Evolutionary conservation across 2,797 vertebrate species (phyloP), one percentile per base, ranked within the genome.

Genomic region (Hapalemur alaotrensis): DNA sequence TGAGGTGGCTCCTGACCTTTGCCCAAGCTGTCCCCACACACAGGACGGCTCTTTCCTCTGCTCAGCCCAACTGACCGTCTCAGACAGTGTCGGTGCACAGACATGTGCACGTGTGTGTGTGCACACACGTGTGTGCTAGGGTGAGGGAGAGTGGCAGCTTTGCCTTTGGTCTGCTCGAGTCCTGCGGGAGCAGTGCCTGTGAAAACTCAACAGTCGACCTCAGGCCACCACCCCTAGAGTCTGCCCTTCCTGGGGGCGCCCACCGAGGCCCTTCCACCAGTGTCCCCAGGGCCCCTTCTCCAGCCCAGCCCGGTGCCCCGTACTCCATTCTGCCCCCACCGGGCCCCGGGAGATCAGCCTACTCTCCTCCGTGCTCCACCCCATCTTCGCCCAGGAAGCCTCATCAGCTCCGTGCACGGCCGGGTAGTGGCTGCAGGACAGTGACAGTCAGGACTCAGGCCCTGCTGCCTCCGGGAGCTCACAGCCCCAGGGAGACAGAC

Each of bases 41-140:
- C 1, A 2, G 65, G 38, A 43, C 2, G 11, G 11, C 61, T 35
- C n/a, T 41, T 78, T 67, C 38, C 48, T 67, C 54, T 86, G 52
- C 54, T 86, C 52, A 10, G 30, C 38, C 18, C 48, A 13, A 11
- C 12, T 46, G 52, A 32, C 32, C 15, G 23, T 67, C 35, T 46
- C 22, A 73, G 35, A n/a, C 46, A 41, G 41, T 18, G 10, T n/a
- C 7, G 4, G 61, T 20, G 2, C 5, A 6, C 23, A 57, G 23
- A 41, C 25, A 6, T 6, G 50, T 79, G 43, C 25, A 28, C 32
- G 0, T 11, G n/a, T 52, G 38, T 38, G 38, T 35, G 32, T 43
- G n/a, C 9, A 13, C 0, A 2, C 17, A 5, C 14, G 28, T 9
- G 25, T 0, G 1, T 11, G n/a, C 67, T n/a, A 52, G n/a, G 13